Conservation (phyloP, 2,888 invertebrate species). For the Pecten maximus region DNA sequence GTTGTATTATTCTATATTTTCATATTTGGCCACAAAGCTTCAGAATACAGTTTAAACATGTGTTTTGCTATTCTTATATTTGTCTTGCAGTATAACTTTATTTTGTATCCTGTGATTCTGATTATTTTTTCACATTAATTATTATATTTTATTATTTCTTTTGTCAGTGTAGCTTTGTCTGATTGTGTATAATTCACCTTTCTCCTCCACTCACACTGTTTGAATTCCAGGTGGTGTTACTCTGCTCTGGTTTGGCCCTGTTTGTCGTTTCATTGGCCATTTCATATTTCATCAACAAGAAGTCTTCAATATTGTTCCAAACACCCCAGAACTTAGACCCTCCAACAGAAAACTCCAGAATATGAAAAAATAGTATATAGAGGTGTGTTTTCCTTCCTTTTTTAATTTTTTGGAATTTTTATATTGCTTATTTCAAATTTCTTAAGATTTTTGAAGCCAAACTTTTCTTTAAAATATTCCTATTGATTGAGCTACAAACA, state of each 20-base stretch:
- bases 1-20: too few relatives aligned
- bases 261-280: constrained; percentile 66
- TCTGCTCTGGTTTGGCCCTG: constrained; percentile 69
- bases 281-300: constrained; percentile 68
- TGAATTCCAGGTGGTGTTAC: constrained; percentile 67
- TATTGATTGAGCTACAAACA: too few relatives aligned
- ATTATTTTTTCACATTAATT: too few relatives aligned
- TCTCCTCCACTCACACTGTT: constrained; percentile 26
- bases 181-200: constrained; percentile 1
- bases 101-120: neutral
- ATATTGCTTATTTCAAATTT: too few relatives aligned
- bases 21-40: neutral
- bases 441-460: neutral
- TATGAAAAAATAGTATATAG: neutral
- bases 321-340: constrained; percentile 37
- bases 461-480: neutral
- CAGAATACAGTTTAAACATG: neutral
- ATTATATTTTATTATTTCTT: neutral
- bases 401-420: neutral
- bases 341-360: neutral
- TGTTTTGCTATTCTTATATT: too few relatives aligned
- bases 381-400: neutral
- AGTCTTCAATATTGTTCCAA: constrained; percentile 59
- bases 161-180: neutral
- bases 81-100: too few relatives aligned